A percentile compares a stretch with the other conserved stretches of the same genome.
phyloP scores from a whole-genome alignment of 2,888 invertebrate species.

The Myopa testacea region DNA sequence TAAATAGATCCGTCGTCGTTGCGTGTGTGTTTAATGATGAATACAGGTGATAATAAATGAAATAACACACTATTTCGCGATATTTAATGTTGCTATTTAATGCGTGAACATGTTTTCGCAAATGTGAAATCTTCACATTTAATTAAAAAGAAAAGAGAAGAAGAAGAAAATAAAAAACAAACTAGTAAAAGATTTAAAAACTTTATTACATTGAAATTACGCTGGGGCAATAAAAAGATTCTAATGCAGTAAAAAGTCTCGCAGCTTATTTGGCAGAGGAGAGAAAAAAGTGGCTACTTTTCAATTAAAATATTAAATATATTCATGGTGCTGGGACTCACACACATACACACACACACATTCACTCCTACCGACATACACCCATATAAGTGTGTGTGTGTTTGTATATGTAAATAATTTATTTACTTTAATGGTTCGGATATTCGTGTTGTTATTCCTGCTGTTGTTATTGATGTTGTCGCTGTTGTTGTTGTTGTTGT shows the following conservation, averaged over 20 bases:
- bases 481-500: constrained; percentile 19
- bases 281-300: not conserved
- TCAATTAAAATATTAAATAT: constrained; percentile 3
- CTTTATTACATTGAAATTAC: not conserved
- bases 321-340: not conserved
- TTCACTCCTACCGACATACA: not conserved
- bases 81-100: no score
- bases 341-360: not conserved
- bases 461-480: not conserved
- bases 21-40: no score
- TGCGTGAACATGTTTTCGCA: no score
- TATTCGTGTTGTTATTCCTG: not conserved
- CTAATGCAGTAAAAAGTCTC: not conserved
- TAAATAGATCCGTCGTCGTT: no score
- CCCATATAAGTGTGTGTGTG: not conserved
- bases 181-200: not conserved
- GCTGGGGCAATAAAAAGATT: not conserved
- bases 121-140: no score
- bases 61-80: no score
- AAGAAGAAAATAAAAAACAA: not conserved
- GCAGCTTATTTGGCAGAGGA: not conserved
- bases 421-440: not conserved
- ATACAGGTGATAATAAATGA: no score
- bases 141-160: no score
- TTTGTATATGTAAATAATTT: not conserved